Base-by-base conservation (phyloP, 2,888 invertebrate species). In the Heliconius sara region DNA sequence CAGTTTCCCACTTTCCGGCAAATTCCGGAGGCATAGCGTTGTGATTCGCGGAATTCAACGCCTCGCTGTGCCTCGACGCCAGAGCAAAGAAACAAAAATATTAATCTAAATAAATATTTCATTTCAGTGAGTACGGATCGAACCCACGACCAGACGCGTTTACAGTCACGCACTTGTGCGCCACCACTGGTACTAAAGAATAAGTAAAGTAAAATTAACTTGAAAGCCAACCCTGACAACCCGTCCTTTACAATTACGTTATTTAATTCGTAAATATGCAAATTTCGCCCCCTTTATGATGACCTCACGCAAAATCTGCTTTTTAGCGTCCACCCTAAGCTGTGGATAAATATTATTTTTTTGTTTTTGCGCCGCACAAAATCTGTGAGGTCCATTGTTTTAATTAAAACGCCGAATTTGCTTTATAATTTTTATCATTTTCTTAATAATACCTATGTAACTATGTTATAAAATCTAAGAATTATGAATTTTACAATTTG, bases 261-360 rank as follows among this genome's bases (percentile, higher is more conserved):
- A 82, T 83, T 82, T 82, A 83, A 82, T 83, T 81, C 81, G 81
- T 81, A 81, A 82, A 81, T 82, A 83, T 84, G 82, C 80, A 81
- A 83, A 83, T 83, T 79, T 71, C 80, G 80, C 80, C 83, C 72
- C 73, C 74, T 78, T 81, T 83, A 80, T 76, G 73, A 63, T 73
- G 70, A 65, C 43, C 75, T 76, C 76, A 71, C 70, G 76, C 22
- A 76, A 30, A 79, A 76, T 70, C 71, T 76, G 79, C 63, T 79
- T 74, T 70, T 76, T 52, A 60, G 65, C 75, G 30, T 76, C 75
- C 70, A 68, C 47, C 76, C 79, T 79, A 79, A 75, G 75, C 76
- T 71, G 43, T 71, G 39, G 34, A 74, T 74, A 73, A 66, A 47
- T 79, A 47, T 75, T 76, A 63, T 63, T 13, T 78, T 78, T 78